Base-by-base conservation (phyloP, 2,113 vertebrate genomes). In the Notarius quadriscutis region DNA sequence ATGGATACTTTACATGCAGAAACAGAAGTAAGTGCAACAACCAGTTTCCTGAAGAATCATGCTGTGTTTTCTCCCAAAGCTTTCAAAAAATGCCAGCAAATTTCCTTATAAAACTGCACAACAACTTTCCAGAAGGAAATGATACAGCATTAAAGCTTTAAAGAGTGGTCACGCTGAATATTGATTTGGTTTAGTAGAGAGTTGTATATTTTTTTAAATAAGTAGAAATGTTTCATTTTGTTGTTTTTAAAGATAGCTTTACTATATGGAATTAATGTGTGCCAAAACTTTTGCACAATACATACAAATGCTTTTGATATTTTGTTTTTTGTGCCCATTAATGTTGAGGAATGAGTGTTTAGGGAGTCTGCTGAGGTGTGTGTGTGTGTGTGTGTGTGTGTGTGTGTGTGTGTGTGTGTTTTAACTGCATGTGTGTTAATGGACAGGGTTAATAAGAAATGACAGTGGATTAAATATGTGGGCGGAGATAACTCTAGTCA, bases 351-450 rank as follows among this genome's bases (percentile, higher is more conserved):
- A 48, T 74, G 34, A 74, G 34, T 10, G 34, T 74, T 72, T 48
- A 50, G 71, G 71, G 18, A 50, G 34, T 18, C 34, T 74, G 34
- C 11, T 74, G 17, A 69, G 77, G 48, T 84, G 34, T 65, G 55
- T 83, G 72, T 58, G 12, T 58, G 65, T 30, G 30, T 30, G 30
- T 30, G 51, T 53, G 67, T 55, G 41, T 77, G 69, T 30, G 30
- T 30, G 30, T 30, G 51, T 53, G 67, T 55, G 41, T 77, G 69
- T 58, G 75, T 84, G 50, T 83, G 69, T 85, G 20, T 85, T 53
- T 41, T 14, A 27, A 69, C n/a, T 15, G 30, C 65, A 30, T 6
- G 65, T 41, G 41, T 69, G 5, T 27, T 67, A 67, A 71, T 71
- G 27, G 67, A 71, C 67, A 30, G 30, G 27, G 67, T 17, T 71